Evolutionary conservation across 2,888 invertebrate species (phyloP), one percentile per base, ranked within the genome.

Genomic region (Sesia apiformis): DNA sequence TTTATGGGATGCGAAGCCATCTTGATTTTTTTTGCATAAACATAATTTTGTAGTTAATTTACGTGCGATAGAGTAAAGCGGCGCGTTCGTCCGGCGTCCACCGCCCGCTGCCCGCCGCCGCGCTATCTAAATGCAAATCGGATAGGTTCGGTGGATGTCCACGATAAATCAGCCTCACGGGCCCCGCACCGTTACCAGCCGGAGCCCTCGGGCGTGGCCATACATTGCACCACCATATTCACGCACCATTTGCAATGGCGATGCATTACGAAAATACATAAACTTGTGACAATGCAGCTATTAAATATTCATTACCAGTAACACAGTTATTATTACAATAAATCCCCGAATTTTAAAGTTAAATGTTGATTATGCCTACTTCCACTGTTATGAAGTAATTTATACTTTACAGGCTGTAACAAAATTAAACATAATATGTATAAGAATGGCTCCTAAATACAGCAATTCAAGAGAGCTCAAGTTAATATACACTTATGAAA

Each of bases 101-200:
- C 63, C 60, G 66, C 65, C 63, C 69, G 65, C 67, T 55, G 52
- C 41, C 57, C 58, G 58, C 63, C 73, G 67, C 66, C 52, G 71
- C 68, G 80, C 85, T 85, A 87, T 88, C 88, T 88, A 89, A 87
- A 89, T 89, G 88, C 88, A 87, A 89, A 89, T 89, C 85, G 83
- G 82, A 84, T 86, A 84, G 86, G 84, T 84, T 81, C 81, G 74
- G 78, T 82, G 81, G 84, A 84, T 81, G 84, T 81, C 76, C 76
- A 73, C 81, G 77, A 87, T 87, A 88, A 87, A 88, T 89, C 84
- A 87, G 80, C 79, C 76, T 74, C 65, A 60, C 61, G 63, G 72
- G 62, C 73, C 63, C 64, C 60, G 68, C 69, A 77, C 84, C 85
- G 84, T 83, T 84, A 84, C 69, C 74, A 58, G 60, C 65, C 66